These are phyloP conservation scores for Endotricha flammealis DNA, from an alignment of 2,888 invertebrate species.

Conservation along the genomic window DNA sequence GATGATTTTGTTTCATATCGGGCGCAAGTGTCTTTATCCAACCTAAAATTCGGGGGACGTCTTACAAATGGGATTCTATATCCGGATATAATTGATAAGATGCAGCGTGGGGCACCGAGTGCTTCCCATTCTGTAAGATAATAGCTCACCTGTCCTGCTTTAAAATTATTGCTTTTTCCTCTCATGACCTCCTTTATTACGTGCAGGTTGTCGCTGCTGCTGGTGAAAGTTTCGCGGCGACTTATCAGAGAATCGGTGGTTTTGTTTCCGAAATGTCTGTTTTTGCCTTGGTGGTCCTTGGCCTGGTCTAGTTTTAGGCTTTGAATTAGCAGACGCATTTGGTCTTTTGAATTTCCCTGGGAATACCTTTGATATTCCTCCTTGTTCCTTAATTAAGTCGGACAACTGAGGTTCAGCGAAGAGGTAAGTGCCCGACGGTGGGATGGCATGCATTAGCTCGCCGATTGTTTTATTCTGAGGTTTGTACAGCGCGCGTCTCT, in stretches of 20 bases:
- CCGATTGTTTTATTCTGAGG: neutral
- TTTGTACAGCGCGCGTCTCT: neutral
- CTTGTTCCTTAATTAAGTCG: neutral
- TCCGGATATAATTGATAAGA: constrained; percentile 6
- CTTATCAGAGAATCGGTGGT: too few species aligned
- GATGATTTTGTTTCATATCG: constrained; percentile 7
- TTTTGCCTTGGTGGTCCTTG: neutral
- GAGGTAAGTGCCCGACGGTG: neutral
- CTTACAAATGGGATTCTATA: constrained; percentile 10
- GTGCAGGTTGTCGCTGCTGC: neutral
- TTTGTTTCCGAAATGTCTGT: too few species aligned
- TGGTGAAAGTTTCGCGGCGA: neutral
- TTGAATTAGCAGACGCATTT: neutral
- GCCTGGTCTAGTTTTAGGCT: neutral
- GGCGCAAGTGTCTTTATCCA: constrained; percentile 4
- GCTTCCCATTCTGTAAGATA: neutral
- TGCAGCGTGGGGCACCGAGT: constrained; percentile 1
- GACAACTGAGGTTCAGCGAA: neutral
- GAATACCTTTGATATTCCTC: constrained; percentile 14
- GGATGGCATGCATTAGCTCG: neutral
- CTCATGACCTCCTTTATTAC: neutral
- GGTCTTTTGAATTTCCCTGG: constrained; percentile 9
- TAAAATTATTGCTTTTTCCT: neutral
- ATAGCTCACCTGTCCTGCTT: constrained; percentile 11
- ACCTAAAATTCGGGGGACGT: constrained; percentile 5